These are phyloP conservation scores for Bombus waltoni DNA, from an alignment of 1,140 invertebrate genomes.

Conservation along the genomic window DNA sequence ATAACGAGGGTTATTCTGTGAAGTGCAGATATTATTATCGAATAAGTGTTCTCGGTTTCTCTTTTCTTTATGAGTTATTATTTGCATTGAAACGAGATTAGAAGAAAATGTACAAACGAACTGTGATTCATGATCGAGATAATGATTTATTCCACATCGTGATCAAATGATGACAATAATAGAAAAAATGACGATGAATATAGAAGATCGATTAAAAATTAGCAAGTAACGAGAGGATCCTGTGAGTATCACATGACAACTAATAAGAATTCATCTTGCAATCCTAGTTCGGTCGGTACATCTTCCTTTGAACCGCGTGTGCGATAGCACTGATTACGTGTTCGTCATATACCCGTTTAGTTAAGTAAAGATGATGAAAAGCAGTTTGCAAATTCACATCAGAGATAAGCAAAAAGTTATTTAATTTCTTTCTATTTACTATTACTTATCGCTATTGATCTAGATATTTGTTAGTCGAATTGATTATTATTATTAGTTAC, in stretches of 20 bases:
- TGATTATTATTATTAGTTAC: not conserved
- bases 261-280: constrained; percentile 30
- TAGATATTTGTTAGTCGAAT: not conserved
- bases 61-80: not conserved
- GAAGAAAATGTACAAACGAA: not conserved
- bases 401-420: not conserved
- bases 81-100: not conserved
- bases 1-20: not conserved
- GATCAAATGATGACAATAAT: not conserved
- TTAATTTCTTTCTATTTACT: no score
- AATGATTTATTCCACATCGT: not conserved
- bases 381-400: not conserved
- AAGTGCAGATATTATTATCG: not conserved
- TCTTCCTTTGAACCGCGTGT: constrained; percentile 17
- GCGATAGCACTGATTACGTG: constrained; percentile 15
- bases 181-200: not conserved
- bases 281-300: constrained; percentile 9
- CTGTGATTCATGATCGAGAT: not conserved
- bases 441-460: not conserved
- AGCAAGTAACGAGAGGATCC: not conserved
- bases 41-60: not conserved
- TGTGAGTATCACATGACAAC: constrained; percentile 16
- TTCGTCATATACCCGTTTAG: not conserved
- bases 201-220: constrained; percentile 23
- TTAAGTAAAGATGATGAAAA: not conserved